Evolutionary conservation across 2,797 vertebrate species (phyloP).

Genomic region (Sebastolobus alascanus): DNA sequence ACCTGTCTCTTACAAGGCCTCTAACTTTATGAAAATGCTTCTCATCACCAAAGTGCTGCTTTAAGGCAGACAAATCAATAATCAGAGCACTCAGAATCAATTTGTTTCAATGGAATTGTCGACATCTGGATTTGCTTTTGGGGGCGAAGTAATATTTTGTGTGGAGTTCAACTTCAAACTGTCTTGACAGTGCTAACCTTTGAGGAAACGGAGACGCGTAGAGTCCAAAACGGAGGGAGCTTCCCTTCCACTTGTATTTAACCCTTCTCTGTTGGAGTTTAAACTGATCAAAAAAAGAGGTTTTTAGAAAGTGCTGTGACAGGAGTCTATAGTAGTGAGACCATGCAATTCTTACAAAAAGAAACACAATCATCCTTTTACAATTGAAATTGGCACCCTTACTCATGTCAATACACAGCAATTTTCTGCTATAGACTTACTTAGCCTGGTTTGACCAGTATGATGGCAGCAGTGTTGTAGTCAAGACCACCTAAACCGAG

Average conservation of each 20-base stretch:
- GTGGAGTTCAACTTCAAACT: neutral
- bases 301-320: neutral
- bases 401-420: neutral
- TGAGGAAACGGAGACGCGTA: neutral
- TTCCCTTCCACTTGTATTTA: neutral
- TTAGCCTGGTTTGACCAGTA: neutral
- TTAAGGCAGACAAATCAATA: neutral
- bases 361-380: neutral
- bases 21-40: neutral
- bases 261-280: neutral
- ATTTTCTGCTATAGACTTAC: neutral
- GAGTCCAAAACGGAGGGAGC: neutral
- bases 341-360: neutral
- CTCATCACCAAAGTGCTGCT: neutral
- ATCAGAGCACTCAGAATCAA: neutral
- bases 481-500: too few species aligned
- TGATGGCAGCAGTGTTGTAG: neutral
- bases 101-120: neutral
- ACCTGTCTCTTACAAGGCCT: neutral
- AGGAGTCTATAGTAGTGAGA: neutral
- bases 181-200: neutral
- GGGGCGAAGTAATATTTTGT: neutral
- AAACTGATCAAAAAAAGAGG: neutral
- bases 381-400: neutral
- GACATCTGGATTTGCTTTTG: neutral